These are phyloP conservation scores for Tethea ocularis DNA, from an alignment of 2,888 invertebrate genomes.

Conservation along the genomic window DNA sequence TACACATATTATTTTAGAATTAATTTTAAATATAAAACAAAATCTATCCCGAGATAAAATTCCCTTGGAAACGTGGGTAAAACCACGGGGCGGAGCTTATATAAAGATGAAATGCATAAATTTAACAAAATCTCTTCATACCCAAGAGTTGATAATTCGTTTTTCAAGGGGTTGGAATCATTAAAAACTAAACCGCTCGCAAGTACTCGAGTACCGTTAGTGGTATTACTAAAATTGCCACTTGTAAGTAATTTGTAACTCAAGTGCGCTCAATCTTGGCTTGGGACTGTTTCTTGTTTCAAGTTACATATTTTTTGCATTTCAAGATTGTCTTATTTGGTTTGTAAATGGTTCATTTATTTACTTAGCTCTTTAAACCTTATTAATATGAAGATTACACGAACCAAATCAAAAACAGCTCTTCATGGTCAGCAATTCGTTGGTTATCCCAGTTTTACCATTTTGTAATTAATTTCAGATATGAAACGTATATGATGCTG, in stretches of 20 bases:
- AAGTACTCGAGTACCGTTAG: constrained; percentile 36
- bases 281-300: constrained; percentile 2
- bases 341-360: neutral
- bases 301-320: neutral
- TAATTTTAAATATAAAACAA: too few species aligned
- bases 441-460: too few species aligned
- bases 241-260: constrained; percentile 49
- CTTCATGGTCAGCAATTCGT: too few species aligned
- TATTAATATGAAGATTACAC: too few species aligned
- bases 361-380: neutral
- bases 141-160: constrained; percentile 11
- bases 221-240: constrained; percentile 51
- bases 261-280: constrained; percentile 32
- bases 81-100: too few species aligned
- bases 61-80: too few species aligned
- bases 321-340: neutral
- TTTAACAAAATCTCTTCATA: neutral
- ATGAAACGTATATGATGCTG: too few species aligned
- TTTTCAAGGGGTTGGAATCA: constrained; percentile 25
- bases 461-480: too few species aligned
- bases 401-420: too few species aligned
- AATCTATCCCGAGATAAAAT: too few species aligned
- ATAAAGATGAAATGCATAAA: neutral
- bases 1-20: too few species aligned
- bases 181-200: constrained; percentile 24